Base-by-base conservation (phyloP, 2,797 vertebrate genomes). In the Arremon brunneinucha region DNA sequence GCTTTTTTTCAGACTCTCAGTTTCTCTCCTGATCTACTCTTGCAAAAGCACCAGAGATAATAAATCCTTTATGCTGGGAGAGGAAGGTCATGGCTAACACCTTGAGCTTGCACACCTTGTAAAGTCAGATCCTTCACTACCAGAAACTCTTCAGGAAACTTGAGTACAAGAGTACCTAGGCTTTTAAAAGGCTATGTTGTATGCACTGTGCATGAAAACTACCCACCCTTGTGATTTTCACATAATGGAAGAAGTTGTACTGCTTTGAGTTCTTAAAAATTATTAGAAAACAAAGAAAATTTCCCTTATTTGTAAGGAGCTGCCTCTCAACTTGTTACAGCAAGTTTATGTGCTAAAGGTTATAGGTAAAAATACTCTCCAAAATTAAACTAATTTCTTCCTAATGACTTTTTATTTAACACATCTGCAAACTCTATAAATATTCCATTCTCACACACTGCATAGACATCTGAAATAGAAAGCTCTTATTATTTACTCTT, bases 1-100 rank as follows among this genome's bases (percentile, higher is more conserved):
- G 1, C 17, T 86, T 86, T 83, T 53, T 46, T 68, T 75, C 24
- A 50, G 22, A 23, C 7, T 72, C 13, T 1, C 12, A n/a, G 11
- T 22, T 6, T 11, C 34, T 67, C 11, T 75, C 23, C 23, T 16
- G 32, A 57, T 20, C 43, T 83, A 65, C 4, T 39, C 44, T 41
- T 65, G 26, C 14, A 79, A 43, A 22, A 81, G 30, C 18, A 46
- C 5, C 21, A 39, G 17, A 56, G 24, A 43, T 71, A 65, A 26
- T 14, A 72, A 83, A 9, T 37, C 2, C 14, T 50, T 90, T 69
- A 10, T 5, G 27, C 22, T 17, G 9, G 3, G 8, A 27, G 11
- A 71, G 26, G 4, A 56, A 60, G 12, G 39, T 46, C 0, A 0
- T 4, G 3, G 13, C 7, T 60, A 41, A 63, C 47, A 64, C 23